Base-by-base conservation (phyloP, 2,888 invertebrate genomes). In the Noctua fimbriata region DNA sequence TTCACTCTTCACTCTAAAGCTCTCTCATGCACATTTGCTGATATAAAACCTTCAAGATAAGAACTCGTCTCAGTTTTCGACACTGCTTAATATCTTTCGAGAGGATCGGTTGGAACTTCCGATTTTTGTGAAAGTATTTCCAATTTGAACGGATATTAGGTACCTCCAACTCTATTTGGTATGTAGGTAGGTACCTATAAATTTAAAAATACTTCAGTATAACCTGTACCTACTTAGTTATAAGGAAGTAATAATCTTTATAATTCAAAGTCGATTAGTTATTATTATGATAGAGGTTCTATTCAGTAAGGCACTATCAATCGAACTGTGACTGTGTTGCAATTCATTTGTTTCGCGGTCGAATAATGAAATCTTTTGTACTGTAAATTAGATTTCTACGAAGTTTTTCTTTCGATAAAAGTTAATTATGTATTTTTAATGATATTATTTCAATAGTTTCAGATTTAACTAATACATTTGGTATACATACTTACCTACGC, bases 311-410 rank as follows among this genome's bases (percentile, higher is more conserved):
- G 32, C 76, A 70, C 69, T 73, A 75, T 82, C 52, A 83, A 83
- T 81, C 66, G 79, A 84, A 41, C 58, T 60, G 80, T 82, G 71
- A 82, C 79, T 85, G 76, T 90, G 80, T 88, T 86, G 91, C 79
- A 91, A 91, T 88, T 88, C 74, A 84, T 84, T 90, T 88, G 82
- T 89, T 91, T 90, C 88, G 87, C 88, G 91, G 90, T 89, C 89
- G 88, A 89, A 83, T 82, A 76, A 81, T 74, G 87, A 86, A 88
- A 90, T 77, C 84, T 89, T 89, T 88, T 87, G 83, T 86, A 76
- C 71, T 70, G 73, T 72, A 82, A 88, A 88, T 89, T 85, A 82
- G 84, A 78, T 89, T 85, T 83, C 79, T 79, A 69, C 18, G 10
- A 65, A 75, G 41, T 77, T 86, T 82, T 76, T 78, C n/a, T 49